Evolutionary conservation across 1,140 invertebrate genomes (phyloP).

Genomic region (Drosophila rhopaloa): DNA sequence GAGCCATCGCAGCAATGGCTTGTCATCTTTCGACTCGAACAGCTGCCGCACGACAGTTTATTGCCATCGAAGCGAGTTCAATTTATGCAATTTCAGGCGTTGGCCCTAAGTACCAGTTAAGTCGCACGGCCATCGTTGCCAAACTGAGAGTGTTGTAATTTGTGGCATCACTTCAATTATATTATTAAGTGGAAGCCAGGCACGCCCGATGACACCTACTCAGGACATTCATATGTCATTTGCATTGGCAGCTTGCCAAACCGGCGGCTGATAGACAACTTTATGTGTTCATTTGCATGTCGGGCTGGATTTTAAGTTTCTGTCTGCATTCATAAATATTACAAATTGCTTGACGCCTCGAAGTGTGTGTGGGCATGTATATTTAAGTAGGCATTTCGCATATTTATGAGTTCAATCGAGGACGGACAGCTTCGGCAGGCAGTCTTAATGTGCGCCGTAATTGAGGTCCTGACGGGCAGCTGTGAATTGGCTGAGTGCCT

Average conservation of each 20-base stretch:
- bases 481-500: conserved; percentile 41
- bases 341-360: conserved; percentile 39
- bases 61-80: conserved; percentile 52
- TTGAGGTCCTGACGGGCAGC: conserved; percentile 40
- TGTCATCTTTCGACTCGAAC: conserved; percentile 21
- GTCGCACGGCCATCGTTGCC: conserved; percentile 29
- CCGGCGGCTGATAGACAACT: conserved; percentile 30
- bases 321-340: conserved; percentile 59
- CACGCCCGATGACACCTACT: conserved; percentile 34
- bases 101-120: conserved; percentile 36
- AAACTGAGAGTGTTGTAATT: conserved; percentile 42
- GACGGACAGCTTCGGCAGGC: neutral
- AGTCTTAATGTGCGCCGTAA: conserved; percentile 46
- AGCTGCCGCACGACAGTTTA: conserved; percentile 26
- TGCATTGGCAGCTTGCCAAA: conserved; percentile 43
- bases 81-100: conserved; percentile 32
- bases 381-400: conserved; percentile 43
- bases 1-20: conserved; percentile 9
- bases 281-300: conserved; percentile 47
- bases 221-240: conserved; percentile 43
- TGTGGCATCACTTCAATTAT: conserved; percentile 75
- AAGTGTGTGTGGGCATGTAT: conserved; percentile 42
- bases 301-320: conserved; percentile 47
- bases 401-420: conserved; percentile 54
- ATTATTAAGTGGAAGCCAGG: conserved; percentile 54